A percentile compares a stretch with the other conserved stretches of the same genome.
Evolutionary conservation across 2,797 vertebrate species (phyloP).

Genomic region (Chelon labrosus): DNA sequence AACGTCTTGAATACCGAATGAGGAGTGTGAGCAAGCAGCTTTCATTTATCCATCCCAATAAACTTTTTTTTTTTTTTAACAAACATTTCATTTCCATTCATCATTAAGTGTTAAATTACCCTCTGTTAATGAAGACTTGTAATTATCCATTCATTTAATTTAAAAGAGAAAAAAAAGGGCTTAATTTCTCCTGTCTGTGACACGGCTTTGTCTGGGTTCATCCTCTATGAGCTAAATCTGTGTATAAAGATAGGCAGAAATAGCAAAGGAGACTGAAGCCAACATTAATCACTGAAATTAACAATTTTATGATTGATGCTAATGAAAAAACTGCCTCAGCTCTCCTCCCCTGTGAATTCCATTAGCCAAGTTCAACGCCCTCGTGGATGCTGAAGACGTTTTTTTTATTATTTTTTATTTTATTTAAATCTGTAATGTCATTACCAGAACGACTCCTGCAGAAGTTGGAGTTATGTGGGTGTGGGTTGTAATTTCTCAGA

Average conservation of each 20-base stretch:
- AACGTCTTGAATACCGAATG: constrained; percentile 33
- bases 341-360: constrained; percentile 54
- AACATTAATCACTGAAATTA: constrained; percentile 74
- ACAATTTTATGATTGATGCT: constrained; percentile 69
- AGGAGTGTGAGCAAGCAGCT: constrained; percentile 6
- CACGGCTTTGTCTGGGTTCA: constrained; percentile 44
- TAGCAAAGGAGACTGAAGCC: constrained; percentile 54
- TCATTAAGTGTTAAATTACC: constrained; percentile 52
- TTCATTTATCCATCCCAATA: constrained; percentile 10
- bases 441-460: constrained; percentile 34
- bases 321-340: constrained; percentile 51
- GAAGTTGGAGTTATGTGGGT: background rate
- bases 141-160: constrained; percentile 60
- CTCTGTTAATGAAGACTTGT: constrained; percentile 41
- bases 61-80: constrained; percentile 26
- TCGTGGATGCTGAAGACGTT: constrained; percentile 40
- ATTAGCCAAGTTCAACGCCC: constrained; percentile 54
- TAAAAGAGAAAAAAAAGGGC: constrained; percentile 9
- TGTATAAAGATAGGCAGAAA: constrained; percentile 52
- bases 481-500: background rate
- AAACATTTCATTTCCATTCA: constrained; percentile 53
- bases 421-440: background rate
- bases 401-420: constrained; percentile 4
- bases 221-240: constrained; percentile 51
- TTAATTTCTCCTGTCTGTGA: constrained; percentile 47